Evolutionary conservation across 2,888 invertebrate genomes (phyloP).

Genomic region (Lingula anatina): DNA sequence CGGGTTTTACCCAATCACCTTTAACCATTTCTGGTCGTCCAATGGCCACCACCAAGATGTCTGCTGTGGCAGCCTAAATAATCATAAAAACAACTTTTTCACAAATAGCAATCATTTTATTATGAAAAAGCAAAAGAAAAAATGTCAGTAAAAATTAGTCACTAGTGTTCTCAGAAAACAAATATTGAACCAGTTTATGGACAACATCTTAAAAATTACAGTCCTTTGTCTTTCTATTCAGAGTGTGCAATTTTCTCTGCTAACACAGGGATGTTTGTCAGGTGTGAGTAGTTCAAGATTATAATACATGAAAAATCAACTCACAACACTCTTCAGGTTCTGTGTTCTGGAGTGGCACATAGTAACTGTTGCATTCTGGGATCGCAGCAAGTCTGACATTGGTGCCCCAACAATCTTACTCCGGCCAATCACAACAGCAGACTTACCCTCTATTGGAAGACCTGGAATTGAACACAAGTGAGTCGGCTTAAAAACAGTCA

Average conservation of each 20-base stretch:
- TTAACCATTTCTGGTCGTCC: conserved; percentile 85
- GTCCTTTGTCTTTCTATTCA: no score
- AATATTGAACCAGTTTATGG: no score
- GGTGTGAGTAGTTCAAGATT: no score
- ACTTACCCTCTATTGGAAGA: conserved; percentile 71
- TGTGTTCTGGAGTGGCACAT: conserved; percentile 93
- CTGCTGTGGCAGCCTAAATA: conserved; percentile 59
- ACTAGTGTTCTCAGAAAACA: no score
- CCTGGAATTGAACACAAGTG: conserved; percentile 51
- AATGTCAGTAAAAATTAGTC: no score
- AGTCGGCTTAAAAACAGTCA: neutral
- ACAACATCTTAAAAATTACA: no score
- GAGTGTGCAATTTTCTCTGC: no score
- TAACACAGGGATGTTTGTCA: no score
- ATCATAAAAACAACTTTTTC: neutral
- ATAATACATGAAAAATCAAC: no score
- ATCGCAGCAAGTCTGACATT: conserved; percentile 85
- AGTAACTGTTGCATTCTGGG: conserved; percentile 96
- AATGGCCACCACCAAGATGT: conserved; percentile 94
- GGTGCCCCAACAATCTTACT: conserved; percentile 98
- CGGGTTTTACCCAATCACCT: conserved; percentile 94
- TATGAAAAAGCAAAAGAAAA: no score
- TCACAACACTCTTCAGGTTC: no score
- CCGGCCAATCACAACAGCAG: conserved; percentile 89
- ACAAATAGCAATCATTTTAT: neutral